Base-by-base conservation (phyloP, 2,888 invertebrate genomes). In the Marronus borbonicus region DNA sequence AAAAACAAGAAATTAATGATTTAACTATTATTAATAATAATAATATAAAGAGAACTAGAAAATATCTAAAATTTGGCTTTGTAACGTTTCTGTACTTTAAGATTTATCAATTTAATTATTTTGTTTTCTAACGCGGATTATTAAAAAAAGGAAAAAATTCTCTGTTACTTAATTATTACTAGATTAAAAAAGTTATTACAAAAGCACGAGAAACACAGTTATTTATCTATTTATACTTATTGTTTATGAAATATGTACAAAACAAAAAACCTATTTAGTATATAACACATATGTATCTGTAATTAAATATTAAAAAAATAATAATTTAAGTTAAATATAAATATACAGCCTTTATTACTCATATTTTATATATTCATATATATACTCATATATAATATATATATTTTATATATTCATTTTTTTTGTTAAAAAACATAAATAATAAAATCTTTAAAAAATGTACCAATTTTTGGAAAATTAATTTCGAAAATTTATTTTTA, bases 31-130 rank as follows among this genome's bases (percentile, higher is more conserved):
- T 36, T 36, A 36, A 36, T 36, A 36, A 36, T 36, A 36, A 36
- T 36, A 36, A 58, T 72, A 39, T 36, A 44, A 72, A 28, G 31
- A 62, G 28, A 74, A 74, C 60, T 44, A 74, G 24, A 14, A 68
- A 50, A 68, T 68, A 74, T 74, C 24, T 60, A 60, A 74, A 74
- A 74, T 74, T 74, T 74, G 72, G 72, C 72, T 60, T 74, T 74
- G 72, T 74, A 74, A 74, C 24, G 60, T 50, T 49, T 68, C 62
- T 58, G 50, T 65, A n/a, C 12, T 36, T 68, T 68, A 68, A 50
- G 28, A 50, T 68, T 65, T 55, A 7, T 55, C 3, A 28, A 62
- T 20, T 20, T 28, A 28, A 14, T 62, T 36, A 7, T 3, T 31
- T 14, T 24, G 28, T 62, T 62, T 62, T 62, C 14, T 62, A 20